Evolutionary conservation across 92 coral and sea anemone genomes (phyloP).

Genomic region (Plumapathes pennacea): DNA sequence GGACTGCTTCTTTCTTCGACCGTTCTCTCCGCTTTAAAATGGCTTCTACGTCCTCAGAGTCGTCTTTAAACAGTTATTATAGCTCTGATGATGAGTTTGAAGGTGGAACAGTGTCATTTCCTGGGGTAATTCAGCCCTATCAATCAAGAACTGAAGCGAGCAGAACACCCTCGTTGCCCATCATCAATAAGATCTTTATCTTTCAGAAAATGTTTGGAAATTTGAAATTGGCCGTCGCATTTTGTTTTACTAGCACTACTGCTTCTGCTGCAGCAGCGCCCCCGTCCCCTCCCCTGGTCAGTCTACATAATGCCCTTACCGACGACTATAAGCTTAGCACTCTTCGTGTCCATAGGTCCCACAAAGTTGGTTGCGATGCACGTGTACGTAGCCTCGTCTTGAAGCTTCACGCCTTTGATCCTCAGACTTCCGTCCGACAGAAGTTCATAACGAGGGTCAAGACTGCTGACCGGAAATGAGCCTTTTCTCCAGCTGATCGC

Average conservation of each 20-base stretch:
- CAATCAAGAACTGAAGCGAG: too few species aligned
- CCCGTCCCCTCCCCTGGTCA: too few species aligned
- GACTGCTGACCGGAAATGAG: constrained; percentile 50
- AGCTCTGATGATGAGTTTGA: too few species aligned
- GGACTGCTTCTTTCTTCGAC: too few species aligned
- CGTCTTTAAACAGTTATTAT: too few species aligned
- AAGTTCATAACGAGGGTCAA: constrained; percentile 63
- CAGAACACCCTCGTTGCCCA: too few species aligned
- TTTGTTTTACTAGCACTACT: not conserved
- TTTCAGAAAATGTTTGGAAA: not conserved
- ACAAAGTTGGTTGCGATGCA: constrained; percentile 82
- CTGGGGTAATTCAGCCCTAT: too few species aligned
- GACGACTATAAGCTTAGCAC: constrained; percentile 48
- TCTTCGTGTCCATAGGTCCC: constrained; percentile 39
- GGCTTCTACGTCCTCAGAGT: too few species aligned
- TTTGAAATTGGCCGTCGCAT: not conserved
- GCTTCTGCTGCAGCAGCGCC: too few species aligned
- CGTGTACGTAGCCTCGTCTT: constrained; percentile 72
- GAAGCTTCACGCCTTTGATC: constrained; percentile 41
- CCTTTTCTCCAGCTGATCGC: constrained; percentile 82
- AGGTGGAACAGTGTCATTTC: too few species aligned
- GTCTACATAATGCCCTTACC: constrained; percentile 30
- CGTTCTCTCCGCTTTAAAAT: too few species aligned
- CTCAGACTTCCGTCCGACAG: constrained; percentile 68
- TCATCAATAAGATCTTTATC: too few species aligned